Evolutionary conservation across 2,888 invertebrate species (phyloP).

Genomic region (Xylota segnis): DNA sequence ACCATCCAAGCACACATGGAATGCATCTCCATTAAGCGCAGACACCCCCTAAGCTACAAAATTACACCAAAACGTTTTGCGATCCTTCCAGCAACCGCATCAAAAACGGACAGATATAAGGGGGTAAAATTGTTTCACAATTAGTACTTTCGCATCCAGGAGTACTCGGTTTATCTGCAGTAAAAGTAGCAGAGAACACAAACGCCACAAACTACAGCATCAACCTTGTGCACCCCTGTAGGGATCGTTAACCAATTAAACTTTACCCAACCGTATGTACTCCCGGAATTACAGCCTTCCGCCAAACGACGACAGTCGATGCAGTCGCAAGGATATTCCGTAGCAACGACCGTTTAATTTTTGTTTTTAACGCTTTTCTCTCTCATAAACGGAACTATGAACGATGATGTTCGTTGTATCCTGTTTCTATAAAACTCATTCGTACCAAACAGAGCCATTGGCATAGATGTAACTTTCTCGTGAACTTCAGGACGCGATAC

Average conservation of each 20-base stretch:
- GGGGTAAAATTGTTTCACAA: slow-evolving; percentile 35
- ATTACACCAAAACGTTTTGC: neutral
- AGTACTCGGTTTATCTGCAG: slow-evolving; percentile 8
- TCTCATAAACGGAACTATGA: slow-evolving; percentile 41
- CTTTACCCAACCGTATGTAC: slow-evolving; percentile 25
- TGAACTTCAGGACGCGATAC: neutral
- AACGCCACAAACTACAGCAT: neutral
- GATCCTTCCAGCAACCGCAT: neutral
- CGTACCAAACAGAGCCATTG: slow-evolving; percentile 12
- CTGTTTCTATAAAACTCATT: slow-evolving; percentile 25
- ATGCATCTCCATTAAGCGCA: neutral
- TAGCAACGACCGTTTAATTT: slow-evolving; percentile 41
- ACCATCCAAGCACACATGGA: neutral
- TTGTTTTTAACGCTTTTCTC: slow-evolving; percentile 23
- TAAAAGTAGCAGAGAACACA: slow-evolving; percentile 2
- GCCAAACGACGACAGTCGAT: neutral
- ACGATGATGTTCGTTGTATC: slow-evolving; percentile 38
- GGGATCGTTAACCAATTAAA: slow-evolving; percentile 49
- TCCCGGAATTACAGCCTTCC: neutral
- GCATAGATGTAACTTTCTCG: neutral
- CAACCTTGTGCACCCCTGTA: slow-evolving; percentile 1
- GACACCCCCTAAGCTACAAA: neutral
- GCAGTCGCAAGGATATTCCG: slow-evolving; percentile 9
- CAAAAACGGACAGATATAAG: neutral
- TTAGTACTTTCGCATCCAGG: slow-evolving; percentile 22